Evolutionary conservation across 35 echinoderm and acorn worm genomes (phyloP).

Genomic region (Strongylocentrotus purpuratus): DNA sequence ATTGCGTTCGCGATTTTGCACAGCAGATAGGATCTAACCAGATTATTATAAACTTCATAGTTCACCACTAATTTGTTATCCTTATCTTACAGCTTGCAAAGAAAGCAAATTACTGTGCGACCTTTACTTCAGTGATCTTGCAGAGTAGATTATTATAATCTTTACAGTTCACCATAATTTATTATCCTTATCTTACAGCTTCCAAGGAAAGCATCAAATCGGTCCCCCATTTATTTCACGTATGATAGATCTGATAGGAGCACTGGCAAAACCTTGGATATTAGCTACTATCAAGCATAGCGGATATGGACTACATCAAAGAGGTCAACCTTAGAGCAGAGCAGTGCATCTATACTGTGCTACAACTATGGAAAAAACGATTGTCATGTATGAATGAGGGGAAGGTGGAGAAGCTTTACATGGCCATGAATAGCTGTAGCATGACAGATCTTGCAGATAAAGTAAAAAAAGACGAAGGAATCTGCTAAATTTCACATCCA

Average conservation of each 20-base stretch:
- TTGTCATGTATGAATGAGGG: neutral
- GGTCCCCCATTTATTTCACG: no score
- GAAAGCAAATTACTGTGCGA: neutral
- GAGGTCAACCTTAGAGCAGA: neutral
- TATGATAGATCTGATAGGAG: no score
- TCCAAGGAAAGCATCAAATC: no score
- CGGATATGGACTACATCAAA: neutral
- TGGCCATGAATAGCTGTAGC: neutral
- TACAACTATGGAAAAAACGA: neutral
- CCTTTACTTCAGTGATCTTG: conserved; percentile 7
- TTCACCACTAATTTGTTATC: no score
- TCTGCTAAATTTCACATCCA: neutral
- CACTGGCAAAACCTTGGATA: neutral
- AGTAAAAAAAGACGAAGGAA: neutral
- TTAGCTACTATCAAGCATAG: neutral
- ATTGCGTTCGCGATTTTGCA: neutral
- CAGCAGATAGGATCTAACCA: neutral
- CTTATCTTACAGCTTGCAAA: neutral
- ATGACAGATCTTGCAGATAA: neutral
- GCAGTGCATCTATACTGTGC: neutral
- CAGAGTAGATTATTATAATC: no score
- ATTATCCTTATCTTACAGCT: no score
- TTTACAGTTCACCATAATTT: no score
- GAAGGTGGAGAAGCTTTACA: neutral
- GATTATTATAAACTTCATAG: no score